A percentile compares a stretch with the other conserved stretches of the same genome.
These are phyloP conservation scores for Sparus aurata DNA, from an alignment of 2,797 vertebrate species.

Conservation along the genomic window DNA sequence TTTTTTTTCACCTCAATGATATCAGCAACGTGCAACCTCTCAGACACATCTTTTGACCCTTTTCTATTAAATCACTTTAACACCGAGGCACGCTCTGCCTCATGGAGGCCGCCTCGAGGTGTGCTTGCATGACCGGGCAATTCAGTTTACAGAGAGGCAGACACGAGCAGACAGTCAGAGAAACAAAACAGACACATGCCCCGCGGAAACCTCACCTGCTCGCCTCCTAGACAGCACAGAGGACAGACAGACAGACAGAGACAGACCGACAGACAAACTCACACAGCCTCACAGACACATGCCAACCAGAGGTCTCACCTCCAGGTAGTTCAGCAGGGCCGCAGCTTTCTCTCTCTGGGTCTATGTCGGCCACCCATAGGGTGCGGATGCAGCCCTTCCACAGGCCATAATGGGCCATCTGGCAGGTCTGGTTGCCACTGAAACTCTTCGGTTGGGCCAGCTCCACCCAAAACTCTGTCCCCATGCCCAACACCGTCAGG, in stretches of 20 bases:
- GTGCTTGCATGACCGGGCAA: slow-evolving; percentile 24
- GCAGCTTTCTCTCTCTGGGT: slow-evolving; percentile 88
- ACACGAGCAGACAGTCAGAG: slow-evolving; percentile 42
- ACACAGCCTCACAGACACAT: slow-evolving; percentile 25
- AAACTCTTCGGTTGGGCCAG: slow-evolving; percentile 89
- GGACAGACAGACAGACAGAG: slow-evolving; percentile 33
- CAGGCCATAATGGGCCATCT: slow-evolving; percentile 91
- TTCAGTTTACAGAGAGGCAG: slow-evolving; percentile 39
- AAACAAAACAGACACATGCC: slow-evolving; percentile 49
- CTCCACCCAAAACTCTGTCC: slow-evolving; percentile 96
- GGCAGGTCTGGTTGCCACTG: slow-evolving; percentile 88
- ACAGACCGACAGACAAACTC: slow-evolving; percentile 36
- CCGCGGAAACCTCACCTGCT: slow-evolving; percentile 53
- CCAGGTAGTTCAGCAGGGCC: slow-evolving; percentile 91
- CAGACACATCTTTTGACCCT: slow-evolving; percentile 27
- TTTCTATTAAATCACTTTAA: slow-evolving; percentile 30
- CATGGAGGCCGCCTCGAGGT: slow-evolving; percentile 19
- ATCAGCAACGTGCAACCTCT: slow-evolving; percentile 25
- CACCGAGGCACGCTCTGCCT: slow-evolving; percentile 1
- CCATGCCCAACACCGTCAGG: slow-evolving; percentile 90
- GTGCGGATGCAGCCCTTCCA: slow-evolving; percentile 93
- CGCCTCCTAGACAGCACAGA: slow-evolving; percentile 29
- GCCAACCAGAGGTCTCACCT: slow-evolving; percentile 83
- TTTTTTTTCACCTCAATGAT: slow-evolving; percentile 21
- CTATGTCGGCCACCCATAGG: slow-evolving; percentile 89